phyloP scores from a whole-genome alignment of 2,797 vertebrate species.

The Miichthys miiuy region DNA sequence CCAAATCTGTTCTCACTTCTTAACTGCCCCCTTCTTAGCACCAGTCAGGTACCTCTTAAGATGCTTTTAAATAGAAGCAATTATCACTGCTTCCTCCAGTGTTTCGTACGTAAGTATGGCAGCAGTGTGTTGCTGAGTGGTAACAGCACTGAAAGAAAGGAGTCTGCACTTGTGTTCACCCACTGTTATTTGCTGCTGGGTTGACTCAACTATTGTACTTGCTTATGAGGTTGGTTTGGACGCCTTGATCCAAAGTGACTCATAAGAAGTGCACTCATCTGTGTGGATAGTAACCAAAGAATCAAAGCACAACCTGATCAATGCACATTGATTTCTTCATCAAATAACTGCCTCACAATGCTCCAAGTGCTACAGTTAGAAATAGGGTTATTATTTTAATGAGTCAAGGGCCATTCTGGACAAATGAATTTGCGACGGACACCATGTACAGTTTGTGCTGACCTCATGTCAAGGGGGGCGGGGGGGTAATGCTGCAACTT shows the following conservation, averaged over 20 bases:
- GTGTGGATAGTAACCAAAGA: not conserved
- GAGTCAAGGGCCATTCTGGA: not conserved
- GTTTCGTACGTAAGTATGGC: constrained; percentile 36
- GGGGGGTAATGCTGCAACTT: too few species aligned
- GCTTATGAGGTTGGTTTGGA: constrained; percentile 13
- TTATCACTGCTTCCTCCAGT: constrained; percentile 26
- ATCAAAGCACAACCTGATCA: not conserved
- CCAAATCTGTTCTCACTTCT: constrained; percentile 26
- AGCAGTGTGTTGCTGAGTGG: not conserved
- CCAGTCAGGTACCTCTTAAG: constrained; percentile 27
- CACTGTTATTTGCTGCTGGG: not conserved
- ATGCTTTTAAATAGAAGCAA: constrained; percentile 48
- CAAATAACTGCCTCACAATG: not conserved
- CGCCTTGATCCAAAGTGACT: not conserved
- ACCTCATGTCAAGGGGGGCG: not conserved
- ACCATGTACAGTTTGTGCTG: not conserved
- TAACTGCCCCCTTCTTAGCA: constrained; percentile 35
- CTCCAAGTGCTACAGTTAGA: not conserved
- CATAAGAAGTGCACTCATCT: not conserved
- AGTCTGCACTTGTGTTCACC: not conserved
- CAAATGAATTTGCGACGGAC: not conserved
- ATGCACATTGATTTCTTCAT: not conserved
- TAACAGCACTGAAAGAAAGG: constrained; percentile 20
- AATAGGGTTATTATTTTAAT: not conserved
- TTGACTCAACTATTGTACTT: not conserved